phyloP scores from a whole-genome alignment of 2,113 vertebrate species.

The Poicephalus meyeri region DNA sequence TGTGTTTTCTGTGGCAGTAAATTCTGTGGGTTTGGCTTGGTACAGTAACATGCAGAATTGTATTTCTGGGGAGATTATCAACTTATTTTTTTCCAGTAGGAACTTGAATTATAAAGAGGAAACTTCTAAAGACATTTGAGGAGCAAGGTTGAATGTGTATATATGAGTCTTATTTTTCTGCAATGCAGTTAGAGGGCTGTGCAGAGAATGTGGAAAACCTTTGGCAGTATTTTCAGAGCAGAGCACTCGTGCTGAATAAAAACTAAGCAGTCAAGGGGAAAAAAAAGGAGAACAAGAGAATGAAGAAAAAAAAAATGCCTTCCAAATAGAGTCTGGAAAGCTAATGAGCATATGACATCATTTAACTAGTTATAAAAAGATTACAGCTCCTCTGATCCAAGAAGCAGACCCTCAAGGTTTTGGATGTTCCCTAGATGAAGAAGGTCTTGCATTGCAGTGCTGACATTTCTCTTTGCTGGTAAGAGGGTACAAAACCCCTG shows the following conservation, averaged over 20 bases:
- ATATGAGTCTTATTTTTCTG: constrained; percentile 66
- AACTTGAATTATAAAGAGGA: constrained; percentile 37
- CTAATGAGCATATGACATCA: constrained; percentile 66
- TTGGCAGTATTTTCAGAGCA: constrained; percentile 65
- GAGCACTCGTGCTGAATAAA: constrained; percentile 61
- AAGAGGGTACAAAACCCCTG: not conserved
- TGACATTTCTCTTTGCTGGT: not conserved
- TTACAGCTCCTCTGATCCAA: constrained; percentile 39
- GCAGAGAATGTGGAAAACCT: constrained; percentile 69
- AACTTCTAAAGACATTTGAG: constrained; percentile 59
- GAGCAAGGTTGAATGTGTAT: constrained; percentile 53
- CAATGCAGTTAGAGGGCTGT: constrained; percentile 70
- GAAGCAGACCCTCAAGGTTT: constrained; percentile 54
- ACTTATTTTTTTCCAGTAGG: constrained; percentile 31
- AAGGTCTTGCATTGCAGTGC: not conserved
- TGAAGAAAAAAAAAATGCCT: constrained; percentile 49
- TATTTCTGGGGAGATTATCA: constrained; percentile 44
- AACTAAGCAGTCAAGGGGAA: constrained; percentile 59
- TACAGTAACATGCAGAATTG: not conserved
- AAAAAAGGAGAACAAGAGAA: constrained; percentile 43
- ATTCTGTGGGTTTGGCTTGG: not conserved
- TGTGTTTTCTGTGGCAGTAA: constrained; percentile 15
- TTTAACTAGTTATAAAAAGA: constrained; percentile 60
- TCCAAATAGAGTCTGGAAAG: constrained; percentile 63
- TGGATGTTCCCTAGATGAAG: not conserved